phyloP scores from a whole-genome alignment of 2,888 invertebrate genomes.

The Laspeyria flexula region DNA sequence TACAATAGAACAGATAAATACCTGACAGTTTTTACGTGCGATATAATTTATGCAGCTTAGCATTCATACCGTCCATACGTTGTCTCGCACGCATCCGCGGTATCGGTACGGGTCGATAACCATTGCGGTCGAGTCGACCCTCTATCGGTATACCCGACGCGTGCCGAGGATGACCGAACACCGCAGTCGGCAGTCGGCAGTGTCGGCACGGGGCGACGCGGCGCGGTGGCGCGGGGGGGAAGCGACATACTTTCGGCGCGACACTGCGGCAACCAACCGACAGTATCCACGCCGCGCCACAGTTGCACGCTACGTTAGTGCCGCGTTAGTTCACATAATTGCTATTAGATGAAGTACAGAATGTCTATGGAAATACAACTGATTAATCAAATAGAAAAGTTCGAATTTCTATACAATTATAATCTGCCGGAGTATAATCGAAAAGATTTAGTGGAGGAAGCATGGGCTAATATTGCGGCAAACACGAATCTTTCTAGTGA shows the following conservation, averaged over 20 bases:
- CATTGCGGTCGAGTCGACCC: constrained; percentile 24
- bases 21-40: not conserved
- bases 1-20: not conserved
- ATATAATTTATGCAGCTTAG: not conserved
- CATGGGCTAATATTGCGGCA: constrained; percentile 48
- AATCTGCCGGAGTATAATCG: constrained; percentile 52
- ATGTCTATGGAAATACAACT: constrained; percentile 54
- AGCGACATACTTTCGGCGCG: constrained; percentile 41
- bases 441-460: constrained; percentile 52
- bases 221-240: constrained; percentile 46
- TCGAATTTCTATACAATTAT: constrained; percentile 51
- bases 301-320: constrained; percentile 13
- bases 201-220: constrained; percentile 25
- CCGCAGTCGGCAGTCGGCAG: constrained; percentile 14
- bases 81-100: constrained; percentile 1
- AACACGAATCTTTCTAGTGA: constrained; percentile 48
- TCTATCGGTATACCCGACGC: constrained; percentile 24
- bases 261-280: constrained; percentile 45
- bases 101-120: constrained; percentile 35
- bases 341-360: not conserved
- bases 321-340: not conserved
- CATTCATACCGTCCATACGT: not conserved
- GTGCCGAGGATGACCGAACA: constrained; percentile 31
- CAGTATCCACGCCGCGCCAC: constrained; percentile 33
- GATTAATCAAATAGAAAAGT: constrained; percentile 51